phyloP scores from a whole-genome alignment of 2,113 vertebrate genomes.

The Plecotus auritus region DNA sequence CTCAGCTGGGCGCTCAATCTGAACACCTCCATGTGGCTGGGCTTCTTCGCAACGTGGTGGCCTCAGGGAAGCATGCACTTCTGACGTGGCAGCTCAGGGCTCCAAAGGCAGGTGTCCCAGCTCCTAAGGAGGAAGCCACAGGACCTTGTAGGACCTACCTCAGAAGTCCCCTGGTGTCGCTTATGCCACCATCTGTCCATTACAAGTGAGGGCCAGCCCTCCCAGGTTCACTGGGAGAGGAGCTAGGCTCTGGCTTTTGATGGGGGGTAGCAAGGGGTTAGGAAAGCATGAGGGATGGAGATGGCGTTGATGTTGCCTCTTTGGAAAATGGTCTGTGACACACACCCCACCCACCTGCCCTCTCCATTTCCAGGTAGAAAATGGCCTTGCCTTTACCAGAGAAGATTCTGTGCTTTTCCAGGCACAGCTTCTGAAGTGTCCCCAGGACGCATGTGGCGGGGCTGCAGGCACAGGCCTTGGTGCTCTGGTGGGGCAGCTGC shows the following conservation, averaged over 20 bases:
- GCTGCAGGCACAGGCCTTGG: background rate
- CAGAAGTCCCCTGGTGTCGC: rapidly evolving
- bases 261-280: background rate
- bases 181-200: background rate
- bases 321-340: background rate
- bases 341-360: rapidly evolving
- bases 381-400: background rate
- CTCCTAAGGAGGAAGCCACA: rapidly evolving
- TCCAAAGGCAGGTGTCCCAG: background rate
- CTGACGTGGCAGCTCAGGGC: rapidly evolving
- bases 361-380: rapidly evolving
- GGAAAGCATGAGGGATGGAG: background rate
- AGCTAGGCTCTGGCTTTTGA: background rate
- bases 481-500: rapidly evolving
- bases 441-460: rapidly evolving
- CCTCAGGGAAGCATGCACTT: background rate
- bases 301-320: background rate
- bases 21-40: background rate
- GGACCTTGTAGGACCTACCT: background rate
- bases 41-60: background rate
- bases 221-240: background rate
- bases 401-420: rapidly evolving
- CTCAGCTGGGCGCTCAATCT: background rate
- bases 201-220: background rate
- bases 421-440: background rate